Evolutionary conservation across 64 coral and sea anemone species (phyloP).

Genomic region (Actinia equina): DNA sequence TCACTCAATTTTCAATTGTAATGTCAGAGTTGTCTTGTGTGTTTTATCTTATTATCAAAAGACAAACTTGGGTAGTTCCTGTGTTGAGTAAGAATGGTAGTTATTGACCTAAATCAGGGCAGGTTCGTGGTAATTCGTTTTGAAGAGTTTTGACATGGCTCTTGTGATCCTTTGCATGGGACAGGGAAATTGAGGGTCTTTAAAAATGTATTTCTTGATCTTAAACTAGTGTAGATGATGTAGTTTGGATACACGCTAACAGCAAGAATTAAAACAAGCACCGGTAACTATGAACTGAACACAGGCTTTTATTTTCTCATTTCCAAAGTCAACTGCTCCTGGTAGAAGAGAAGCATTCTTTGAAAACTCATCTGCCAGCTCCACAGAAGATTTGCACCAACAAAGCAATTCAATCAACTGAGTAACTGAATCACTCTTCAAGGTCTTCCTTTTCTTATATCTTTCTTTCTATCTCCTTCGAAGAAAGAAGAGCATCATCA

Average conservation of each 20-base stretch:
- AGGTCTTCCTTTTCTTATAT: background rate
- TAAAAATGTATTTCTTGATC: background rate
- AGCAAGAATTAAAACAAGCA: background rate
- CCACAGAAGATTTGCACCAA: background rate
- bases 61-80: background rate
- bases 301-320: background rate
- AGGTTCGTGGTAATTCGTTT: background rate
- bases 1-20: background rate
- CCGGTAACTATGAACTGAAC: background rate
- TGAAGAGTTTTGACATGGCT: slow-evolving; percentile 12
- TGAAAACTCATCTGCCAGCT: background rate
- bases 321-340: background rate
- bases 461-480: background rate
- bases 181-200: slow-evolving; percentile 12
- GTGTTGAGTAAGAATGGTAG: background rate
- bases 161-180: slow-evolving; percentile 10
- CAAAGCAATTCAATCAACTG: background rate
- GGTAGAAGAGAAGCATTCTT: background rate
- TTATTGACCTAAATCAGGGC: background rate
- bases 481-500: background rate
- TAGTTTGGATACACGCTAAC: background rate
- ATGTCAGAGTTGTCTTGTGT: background rate
- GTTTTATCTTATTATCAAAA: slow-evolving; percentile 3
- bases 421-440: background rate
- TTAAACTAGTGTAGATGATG: background rate